Conservation (phyloP, 2,113 vertebrate species). For the Sminthopsis crassicaudata region DNA sequence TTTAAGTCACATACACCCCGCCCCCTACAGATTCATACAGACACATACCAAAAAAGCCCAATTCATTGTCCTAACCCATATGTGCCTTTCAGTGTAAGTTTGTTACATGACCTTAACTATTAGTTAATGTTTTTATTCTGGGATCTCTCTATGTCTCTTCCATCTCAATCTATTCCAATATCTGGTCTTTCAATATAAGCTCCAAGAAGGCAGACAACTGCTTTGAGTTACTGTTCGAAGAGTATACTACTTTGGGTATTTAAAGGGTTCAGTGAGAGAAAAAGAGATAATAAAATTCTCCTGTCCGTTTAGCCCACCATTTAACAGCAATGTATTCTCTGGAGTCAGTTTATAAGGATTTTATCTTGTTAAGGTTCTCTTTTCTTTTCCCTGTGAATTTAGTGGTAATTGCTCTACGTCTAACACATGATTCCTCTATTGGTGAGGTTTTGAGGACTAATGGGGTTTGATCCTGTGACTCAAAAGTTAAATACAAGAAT, state of each 20-base stretch:
- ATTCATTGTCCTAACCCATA: background rate
- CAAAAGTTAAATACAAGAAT: background rate
- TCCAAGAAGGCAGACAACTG: background rate
- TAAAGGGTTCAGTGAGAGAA: background rate
- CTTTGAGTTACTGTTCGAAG: background rate
- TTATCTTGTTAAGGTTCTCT: background rate
- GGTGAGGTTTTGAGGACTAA: background rate
- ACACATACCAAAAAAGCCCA: no score
- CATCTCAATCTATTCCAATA: background rate
- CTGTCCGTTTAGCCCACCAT: background rate
- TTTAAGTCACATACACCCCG: background rate
- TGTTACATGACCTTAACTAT: background rate
- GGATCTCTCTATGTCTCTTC: background rate
- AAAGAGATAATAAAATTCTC: background rate
- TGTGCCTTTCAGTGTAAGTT: background rate
- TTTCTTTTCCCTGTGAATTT: background rate
- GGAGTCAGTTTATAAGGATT: background rate
- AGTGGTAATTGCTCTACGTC: background rate
- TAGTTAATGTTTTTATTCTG: background rate
- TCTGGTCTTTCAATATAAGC: background rate
- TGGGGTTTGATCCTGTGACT: background rate
- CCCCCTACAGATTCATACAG: no score
- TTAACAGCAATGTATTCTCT: background rate
- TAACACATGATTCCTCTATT: background rate
- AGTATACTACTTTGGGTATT: background rate